Percentiles rank a stretch among this genome's conserved stretches.
phyloP scores from a whole-genome alignment of 1,140 invertebrate genomes.

The Drosophila pectinifera region DNA sequence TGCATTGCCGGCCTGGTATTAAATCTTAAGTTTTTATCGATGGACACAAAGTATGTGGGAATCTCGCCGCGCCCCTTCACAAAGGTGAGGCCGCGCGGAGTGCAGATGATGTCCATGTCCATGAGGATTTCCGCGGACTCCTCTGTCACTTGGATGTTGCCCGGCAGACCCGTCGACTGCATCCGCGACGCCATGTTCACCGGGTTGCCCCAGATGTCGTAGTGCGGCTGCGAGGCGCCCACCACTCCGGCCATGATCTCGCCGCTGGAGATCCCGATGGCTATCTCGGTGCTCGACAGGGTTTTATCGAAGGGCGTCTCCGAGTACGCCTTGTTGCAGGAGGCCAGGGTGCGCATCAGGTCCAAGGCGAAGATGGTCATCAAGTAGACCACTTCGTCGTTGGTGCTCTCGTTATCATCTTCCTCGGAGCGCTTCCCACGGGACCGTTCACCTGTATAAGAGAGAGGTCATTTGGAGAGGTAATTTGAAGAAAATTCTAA shows the following conservation, averaged over 20 bases:
- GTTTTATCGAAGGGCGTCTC: background rate
- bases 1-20: too few species aligned
- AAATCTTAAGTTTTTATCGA: conserved; percentile 15
- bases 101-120: conserved; percentile 33
- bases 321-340: conserved; percentile 37
- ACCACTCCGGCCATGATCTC: conserved; percentile 88
- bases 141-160: conserved; percentile 92
- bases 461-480: too few species aligned
- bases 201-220: conserved; percentile 96
- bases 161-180: conserved; percentile 93
- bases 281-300: conserved; percentile 89
- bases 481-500: too few species aligned
- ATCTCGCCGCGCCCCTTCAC: conserved; percentile 36
- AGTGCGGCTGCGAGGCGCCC: conserved; percentile 94
- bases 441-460: too few species aligned
- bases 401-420: background rate
- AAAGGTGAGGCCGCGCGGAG: conserved; percentile 25
- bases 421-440: too few species aligned
- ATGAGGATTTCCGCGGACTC: conserved; percentile 89
- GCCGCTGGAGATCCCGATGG: conserved; percentile 90
- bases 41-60: conserved; percentile 37
- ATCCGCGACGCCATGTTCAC: conserved; percentile 97
- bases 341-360: conserved; percentile 49
- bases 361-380: conserved; percentile 63
- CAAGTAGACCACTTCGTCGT: conserved; percentile 50